phyloP scores from a whole-genome alignment of 2,113 vertebrate genomes.

The Stomatorhinus ivindoensis region DNA sequence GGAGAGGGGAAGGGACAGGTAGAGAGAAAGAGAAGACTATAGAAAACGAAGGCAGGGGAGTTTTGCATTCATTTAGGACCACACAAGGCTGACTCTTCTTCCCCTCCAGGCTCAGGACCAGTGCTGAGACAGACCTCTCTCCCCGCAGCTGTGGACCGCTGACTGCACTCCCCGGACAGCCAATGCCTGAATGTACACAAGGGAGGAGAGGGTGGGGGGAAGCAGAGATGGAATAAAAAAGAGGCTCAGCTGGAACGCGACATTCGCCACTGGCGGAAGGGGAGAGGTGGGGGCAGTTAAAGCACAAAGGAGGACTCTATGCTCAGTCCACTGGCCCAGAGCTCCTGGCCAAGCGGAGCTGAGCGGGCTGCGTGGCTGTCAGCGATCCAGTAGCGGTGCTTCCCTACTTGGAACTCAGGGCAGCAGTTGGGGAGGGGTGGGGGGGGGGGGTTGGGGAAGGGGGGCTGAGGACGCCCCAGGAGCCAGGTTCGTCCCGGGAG shows the following conservation, averaged over 20 bases:
- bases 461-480: background rate
- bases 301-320: background rate
- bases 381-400: background rate
- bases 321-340: background rate
- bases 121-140: background rate
- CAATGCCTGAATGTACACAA: constrained; percentile 23
- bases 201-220: background rate
- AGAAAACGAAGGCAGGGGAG: background rate
- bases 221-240: background rate
- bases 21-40: background rate
- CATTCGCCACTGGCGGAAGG: background rate
- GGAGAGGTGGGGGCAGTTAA: background rate
- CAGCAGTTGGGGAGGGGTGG: background rate
- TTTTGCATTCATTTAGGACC: constrained; percentile 8
- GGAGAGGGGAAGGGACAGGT: background rate
- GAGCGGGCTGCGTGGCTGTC: background rate
- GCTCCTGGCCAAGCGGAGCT: background rate
- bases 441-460: no score
- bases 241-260: constrained; percentile 12
- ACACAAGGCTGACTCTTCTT: constrained; percentile 11
- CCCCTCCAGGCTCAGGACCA: background rate
- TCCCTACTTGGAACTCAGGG: background rate
- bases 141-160: constrained; percentile 14
- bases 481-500: background rate
- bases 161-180: constrained; percentile 23